These are phyloP conservation scores for Neoniphon sammara DNA, from an alignment of 2,797 vertebrate genomes.

Conservation along the genomic window DNA sequence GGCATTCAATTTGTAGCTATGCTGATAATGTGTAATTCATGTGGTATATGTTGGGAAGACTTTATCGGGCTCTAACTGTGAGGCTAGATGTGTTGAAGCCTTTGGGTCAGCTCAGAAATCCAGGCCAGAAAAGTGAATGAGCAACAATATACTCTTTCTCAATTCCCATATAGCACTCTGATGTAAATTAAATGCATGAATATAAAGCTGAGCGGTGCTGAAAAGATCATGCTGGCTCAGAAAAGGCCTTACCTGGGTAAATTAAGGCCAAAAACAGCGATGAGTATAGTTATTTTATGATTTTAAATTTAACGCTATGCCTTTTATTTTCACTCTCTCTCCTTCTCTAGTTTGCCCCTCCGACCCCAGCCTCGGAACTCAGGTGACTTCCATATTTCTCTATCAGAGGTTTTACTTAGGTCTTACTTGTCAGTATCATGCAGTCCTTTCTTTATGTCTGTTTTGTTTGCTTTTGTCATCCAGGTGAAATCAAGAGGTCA, in stretches of 20 bases:
- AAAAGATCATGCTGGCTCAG: neutral
- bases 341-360: slow-evolving; percentile 78
- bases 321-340: slow-evolving; percentile 15
- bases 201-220: too few relatives aligned
- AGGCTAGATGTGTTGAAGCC: too few relatives aligned
- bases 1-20: neutral
- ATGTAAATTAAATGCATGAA: too few relatives aligned
- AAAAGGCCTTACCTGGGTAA: neutral
- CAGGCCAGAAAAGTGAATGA: too few relatives aligned
- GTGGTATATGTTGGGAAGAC: neutral
- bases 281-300: neutral
- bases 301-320: neutral
- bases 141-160: too few relatives aligned
- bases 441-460: neutral
- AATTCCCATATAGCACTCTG: too few relatives aligned
- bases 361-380: slow-evolving; percentile 86
- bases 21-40: neutral
- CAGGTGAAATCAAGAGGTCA: slow-evolving; percentile 95
- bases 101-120: neutral
- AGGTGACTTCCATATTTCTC: slow-evolving; percentile 80
- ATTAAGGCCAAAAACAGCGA: neutral
- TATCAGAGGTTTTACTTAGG: neutral
- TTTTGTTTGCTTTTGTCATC: slow-evolving; percentile 50
- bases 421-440: neutral
- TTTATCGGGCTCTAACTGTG: neutral